Evolutionary conservation across 2,797 vertebrate genomes (phyloP).

Genomic region (Meda fulgida): DNA sequence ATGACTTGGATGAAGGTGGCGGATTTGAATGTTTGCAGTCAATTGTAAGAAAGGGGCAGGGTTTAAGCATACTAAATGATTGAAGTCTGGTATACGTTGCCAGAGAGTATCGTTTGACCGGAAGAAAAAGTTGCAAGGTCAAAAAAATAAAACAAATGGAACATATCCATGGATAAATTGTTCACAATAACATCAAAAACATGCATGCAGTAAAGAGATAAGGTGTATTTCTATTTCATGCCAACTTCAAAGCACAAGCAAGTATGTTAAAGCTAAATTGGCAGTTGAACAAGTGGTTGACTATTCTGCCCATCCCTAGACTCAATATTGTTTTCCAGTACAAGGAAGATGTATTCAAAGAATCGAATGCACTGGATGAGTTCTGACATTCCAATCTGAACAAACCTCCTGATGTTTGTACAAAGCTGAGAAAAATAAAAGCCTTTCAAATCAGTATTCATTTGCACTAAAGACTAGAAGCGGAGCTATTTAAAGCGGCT

Average conservation of each 20-base stretch:
- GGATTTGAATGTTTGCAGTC: not conserved
- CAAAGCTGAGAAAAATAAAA: conserved; percentile 27
- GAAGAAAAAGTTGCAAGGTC: too few relatives aligned
- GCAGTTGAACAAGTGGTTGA: not conserved
- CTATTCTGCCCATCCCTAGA: not conserved
- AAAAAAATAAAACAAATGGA: too few relatives aligned
- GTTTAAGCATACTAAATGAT: too few relatives aligned
- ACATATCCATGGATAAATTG: not conserved
- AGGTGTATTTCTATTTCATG: not conserved
- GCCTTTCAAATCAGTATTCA: conserved; percentile 42
- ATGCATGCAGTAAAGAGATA: not conserved
- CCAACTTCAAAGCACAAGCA: not conserved
- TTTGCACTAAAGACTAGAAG: conserved; percentile 46
- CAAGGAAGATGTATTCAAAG: not conserved
- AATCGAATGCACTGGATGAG: not conserved
- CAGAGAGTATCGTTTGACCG: too few relatives aligned
- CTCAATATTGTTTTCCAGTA: not conserved
- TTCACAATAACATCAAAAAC: not conserved
- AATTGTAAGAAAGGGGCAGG: not conserved
- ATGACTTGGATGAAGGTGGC: too few relatives aligned
- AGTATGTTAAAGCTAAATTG: not conserved
- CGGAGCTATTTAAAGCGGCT: conserved; percentile 54
- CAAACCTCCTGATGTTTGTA: conserved; percentile 36
- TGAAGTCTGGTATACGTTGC: too few relatives aligned
- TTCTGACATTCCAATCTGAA: conserved; percentile 13